Evolutionary conservation across 2,797 vertebrate genomes (phyloP).

Genomic region (Pantherophis vulpinus): DNA sequence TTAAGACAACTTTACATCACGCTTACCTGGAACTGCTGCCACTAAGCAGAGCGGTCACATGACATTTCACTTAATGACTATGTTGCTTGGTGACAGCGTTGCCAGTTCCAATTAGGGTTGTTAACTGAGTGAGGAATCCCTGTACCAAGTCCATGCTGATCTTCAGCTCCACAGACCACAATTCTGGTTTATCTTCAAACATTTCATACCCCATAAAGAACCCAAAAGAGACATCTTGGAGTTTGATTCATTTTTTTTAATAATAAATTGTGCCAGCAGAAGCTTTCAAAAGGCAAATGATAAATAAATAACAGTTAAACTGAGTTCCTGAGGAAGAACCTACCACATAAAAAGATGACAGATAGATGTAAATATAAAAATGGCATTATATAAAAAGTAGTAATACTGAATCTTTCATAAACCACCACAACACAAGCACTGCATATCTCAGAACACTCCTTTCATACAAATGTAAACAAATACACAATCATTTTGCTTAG

Average conservation of each 20-base stretch:
- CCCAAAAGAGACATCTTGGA: conserved; percentile 14
- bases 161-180: not conserved
- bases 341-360: conserved; percentile 77
- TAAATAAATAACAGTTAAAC: conserved; percentile 85
- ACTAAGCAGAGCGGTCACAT: not conserved
- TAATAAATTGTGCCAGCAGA: conserved; percentile 82
- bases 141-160: not conserved
- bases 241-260: conserved; percentile 73
- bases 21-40: not conserved
- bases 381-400: conserved; percentile 71
- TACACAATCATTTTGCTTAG: conserved; percentile 76
- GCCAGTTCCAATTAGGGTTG: not conserved
- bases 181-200: not conserved
- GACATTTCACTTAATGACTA: not conserved
- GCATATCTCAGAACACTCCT: conserved; percentile 84
- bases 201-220: conserved; percentile 12
- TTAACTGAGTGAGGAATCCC: not conserved
- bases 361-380: conserved; percentile 75
- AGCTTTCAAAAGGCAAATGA: conserved; percentile 78
- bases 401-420: conserved; percentile 93
- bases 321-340: conserved; percentile 83
- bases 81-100: not conserved
- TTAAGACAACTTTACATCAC: not conserved
- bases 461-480: conserved; percentile 91
- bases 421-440: conserved; percentile 87